Conservation (phyloP, 2,797 vertebrate species). For the Pseudocheirus occidentalis region DNA sequence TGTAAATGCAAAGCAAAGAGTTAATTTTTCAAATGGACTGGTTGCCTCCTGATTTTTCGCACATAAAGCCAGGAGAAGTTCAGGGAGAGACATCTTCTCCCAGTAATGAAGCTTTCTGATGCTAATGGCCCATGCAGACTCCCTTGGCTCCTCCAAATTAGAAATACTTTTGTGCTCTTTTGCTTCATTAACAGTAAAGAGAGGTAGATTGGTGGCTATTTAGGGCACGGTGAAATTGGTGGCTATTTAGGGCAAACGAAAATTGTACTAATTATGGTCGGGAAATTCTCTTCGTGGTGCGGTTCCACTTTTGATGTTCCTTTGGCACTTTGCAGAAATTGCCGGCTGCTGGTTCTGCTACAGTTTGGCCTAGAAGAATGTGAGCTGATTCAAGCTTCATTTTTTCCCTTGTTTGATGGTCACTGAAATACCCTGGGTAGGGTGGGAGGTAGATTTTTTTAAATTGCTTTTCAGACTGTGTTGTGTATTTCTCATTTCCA, state of each 20-base stretch:
- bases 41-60: constrained; percentile 86
- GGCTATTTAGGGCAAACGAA: constrained; percentile 88
- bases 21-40: constrained; percentile 84
- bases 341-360: constrained; percentile 48
- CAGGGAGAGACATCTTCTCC: constrained; percentile 81
- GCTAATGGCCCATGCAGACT: constrained; percentile 87
- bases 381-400: constrained; percentile 29
- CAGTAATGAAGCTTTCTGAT: constrained; percentile 85
- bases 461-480: constrained; percentile 13
- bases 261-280: constrained; percentile 85
- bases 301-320: constrained; percentile 77
- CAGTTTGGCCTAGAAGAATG: constrained; percentile 57
- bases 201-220: constrained; percentile 88
- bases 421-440: constrained; percentile 31
- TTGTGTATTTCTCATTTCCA: background rate
- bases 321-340: constrained; percentile 72
- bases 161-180: constrained; percentile 82
- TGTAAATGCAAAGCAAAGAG: constrained; percentile 78
- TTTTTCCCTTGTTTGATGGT: constrained; percentile 1
- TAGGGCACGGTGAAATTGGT: constrained; percentile 86
- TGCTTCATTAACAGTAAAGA: constrained; percentile 88
- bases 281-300: constrained; percentile 81
- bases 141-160: constrained; percentile 87
- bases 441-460: constrained; percentile 4
- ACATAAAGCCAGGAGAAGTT: constrained; percentile 85